phyloP scores from a whole-genome alignment of 2,113 vertebrate species.

The Sebastes schlegelii region DNA sequence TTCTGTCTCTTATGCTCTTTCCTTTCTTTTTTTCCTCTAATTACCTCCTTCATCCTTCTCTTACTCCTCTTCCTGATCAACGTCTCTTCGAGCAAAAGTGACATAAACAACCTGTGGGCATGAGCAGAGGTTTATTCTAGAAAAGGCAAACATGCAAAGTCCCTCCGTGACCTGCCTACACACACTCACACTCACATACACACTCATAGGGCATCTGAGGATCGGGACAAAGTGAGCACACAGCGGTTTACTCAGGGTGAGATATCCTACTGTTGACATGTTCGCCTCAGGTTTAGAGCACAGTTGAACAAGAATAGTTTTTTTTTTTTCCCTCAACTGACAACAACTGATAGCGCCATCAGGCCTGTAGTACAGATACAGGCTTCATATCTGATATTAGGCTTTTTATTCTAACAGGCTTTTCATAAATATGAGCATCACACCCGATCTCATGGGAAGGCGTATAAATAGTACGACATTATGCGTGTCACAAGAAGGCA shows the following conservation, averaged over 20 bases:
- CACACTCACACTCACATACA: constrained; percentile 11
- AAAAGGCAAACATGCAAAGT: constrained; percentile 47
- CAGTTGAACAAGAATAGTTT: constrained; percentile 33
- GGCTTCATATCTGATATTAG: not conserved
- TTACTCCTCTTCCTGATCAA: constrained; percentile 3
- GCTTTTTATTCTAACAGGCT: not conserved
- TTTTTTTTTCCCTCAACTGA: constrained; percentile 31
- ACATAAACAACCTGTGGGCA: constrained; percentile 50
- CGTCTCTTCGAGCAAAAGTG: constrained; percentile 31
- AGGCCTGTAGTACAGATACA: constrained; percentile 14
- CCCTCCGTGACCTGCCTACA: constrained; percentile 38
- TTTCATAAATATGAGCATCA: not conserved
- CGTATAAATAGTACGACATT: no score
- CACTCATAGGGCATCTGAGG: constrained; percentile 53
- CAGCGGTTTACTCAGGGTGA: constrained; percentile 57
- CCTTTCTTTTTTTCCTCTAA: not conserved
- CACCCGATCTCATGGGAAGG: no score
- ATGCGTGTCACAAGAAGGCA: no score
- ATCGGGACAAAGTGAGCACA: constrained; percentile 44
- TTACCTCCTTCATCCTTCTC: constrained; percentile 20
- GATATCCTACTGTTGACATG: constrained; percentile 63
- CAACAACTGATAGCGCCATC: constrained; percentile 35
- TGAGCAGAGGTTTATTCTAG: constrained; percentile 47
- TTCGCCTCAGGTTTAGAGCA: constrained; percentile 63
- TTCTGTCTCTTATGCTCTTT: not conserved